These are phyloP conservation scores for Pseudorasbora parva DNA, from an alignment of 2,113 vertebrate genomes.

Conservation along the genomic window DNA sequence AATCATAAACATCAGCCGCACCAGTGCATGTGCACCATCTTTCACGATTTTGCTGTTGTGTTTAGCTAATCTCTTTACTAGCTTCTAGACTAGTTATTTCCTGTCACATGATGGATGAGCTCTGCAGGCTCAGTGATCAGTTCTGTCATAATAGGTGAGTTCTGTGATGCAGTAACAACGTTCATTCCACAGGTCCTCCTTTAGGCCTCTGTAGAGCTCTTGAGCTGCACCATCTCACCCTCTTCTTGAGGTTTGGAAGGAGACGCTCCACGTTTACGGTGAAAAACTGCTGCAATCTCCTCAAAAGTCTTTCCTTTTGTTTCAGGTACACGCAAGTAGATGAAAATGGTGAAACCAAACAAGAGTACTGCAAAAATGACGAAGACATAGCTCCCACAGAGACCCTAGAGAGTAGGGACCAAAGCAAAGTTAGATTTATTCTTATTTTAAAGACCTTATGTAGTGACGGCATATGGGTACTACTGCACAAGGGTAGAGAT, in stretches of 20 bases:
- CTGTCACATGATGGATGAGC: not conserved
- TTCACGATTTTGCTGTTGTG: not conserved
- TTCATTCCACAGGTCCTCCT: slow-evolving; percentile 9
- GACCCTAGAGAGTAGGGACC: slow-evolving; percentile 76
- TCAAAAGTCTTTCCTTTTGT: slow-evolving; percentile 94
- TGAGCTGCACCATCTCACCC: slow-evolving; percentile 85
- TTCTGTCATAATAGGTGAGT: not conserved
- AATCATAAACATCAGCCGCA: not conserved
- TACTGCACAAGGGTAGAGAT: not conserved
- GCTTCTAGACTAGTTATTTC: not conserved
- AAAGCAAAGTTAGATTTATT: not conserved
- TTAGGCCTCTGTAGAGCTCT: slow-evolving; percentile 75
- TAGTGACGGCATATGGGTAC: not conserved
- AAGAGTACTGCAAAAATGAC: slow-evolving; percentile 85
- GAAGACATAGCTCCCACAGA: slow-evolving; percentile 84
- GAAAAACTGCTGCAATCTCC: slow-evolving; percentile 87
- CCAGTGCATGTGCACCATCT: not conserved
- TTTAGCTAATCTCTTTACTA: slow-evolving; percentile 22
- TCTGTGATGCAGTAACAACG: slow-evolving; percentile 9
- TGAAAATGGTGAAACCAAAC: slow-evolving; percentile 83
- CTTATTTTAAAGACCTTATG: not conserved
- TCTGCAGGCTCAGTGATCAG: not conserved
- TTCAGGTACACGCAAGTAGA: slow-evolving; percentile 87
- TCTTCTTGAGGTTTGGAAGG: slow-evolving; percentile 41
- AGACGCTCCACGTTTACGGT: slow-evolving; percentile 66